Base-by-base conservation (phyloP, 1,140 invertebrate species). In the Caenorhabditis remanei region DNA sequence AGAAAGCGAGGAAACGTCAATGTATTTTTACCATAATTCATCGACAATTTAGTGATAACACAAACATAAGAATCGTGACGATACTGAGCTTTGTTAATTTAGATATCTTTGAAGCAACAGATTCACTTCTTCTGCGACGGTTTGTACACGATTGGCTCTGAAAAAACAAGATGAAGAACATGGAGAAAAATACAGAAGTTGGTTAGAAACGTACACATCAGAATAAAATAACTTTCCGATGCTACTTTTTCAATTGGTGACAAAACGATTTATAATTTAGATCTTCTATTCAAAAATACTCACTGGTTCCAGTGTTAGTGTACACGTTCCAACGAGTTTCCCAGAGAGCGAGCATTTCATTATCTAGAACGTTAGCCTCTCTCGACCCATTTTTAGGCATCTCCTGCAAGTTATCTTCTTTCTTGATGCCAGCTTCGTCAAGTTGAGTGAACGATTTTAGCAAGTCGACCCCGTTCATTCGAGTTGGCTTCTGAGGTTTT, bases 381-480 rank as follows among this genome's bases (percentile, higher is more conserved):
- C 46, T 79, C 16, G 13, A 6, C 7, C 46, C 16, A 24, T 21
- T 24, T 2, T 50, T 24, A 11, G 71, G 71, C 71, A 79, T 79
- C n/a, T 53, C 46, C 1, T 50, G 19, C 7, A 79, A 9, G 3
- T 16, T 41, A 1, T 11, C 9, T 2, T 50, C 46, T 14, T 9
- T 43, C 5, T 71, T 71, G 3, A 0, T 4, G 8, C 65, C 65
- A 46, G 2, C 46, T 16, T 19, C 41, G 5, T 71, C 65, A 13
- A 8, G 1, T 32, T 13, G 11, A 6, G 40, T 79, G 46, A 79
- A 79, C 11, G 46, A 24, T 21, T 53, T 79, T 7, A 79, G 5
- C 6, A 79, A 32, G 19, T 71, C 65, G 4, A 14, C 65, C 43
- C 65, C 65, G 21, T 71, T 71, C 65, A 71, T 71, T 46, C 65